These are phyloP conservation scores for Pipistrellus nathusii DNA, from an alignment of 2,797 vertebrate species.

Conservation along the genomic window DNA sequence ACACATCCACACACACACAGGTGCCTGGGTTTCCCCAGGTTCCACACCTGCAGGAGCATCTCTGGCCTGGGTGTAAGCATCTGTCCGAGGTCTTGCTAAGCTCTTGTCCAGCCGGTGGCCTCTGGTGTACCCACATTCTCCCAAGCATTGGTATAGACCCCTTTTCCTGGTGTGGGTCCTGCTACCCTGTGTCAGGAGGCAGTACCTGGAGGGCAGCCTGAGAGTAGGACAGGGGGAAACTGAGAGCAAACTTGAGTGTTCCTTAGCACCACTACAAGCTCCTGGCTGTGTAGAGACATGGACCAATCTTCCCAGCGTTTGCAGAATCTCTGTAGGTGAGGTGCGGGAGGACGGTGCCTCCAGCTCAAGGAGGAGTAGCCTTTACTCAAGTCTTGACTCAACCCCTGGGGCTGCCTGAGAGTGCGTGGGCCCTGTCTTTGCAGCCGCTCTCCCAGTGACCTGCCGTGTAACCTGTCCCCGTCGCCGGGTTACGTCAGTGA, in stretches of 20 bases:
- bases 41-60: neutral
- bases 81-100: neutral
- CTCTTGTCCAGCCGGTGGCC: rapidly evolving
- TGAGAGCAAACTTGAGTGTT: neutral
- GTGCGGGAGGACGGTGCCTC: neutral
- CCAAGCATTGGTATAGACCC: neutral
- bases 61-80: no score
- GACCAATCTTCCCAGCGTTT: neutral
- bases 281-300: neutral
- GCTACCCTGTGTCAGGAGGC: neutral
- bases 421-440: neutral
- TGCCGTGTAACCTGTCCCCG: neutral
- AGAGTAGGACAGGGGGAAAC: neutral
- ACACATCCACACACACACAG: rapidly evolving
- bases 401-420: neutral
- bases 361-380: neutral
- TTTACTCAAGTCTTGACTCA: neutral
- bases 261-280: rapidly evolving
- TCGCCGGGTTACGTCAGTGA: neutral
- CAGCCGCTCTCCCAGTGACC: neutral
- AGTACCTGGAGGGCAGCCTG: neutral
- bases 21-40: neutral
- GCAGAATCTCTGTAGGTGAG: neutral
- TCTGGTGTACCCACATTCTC: rapidly evolving
- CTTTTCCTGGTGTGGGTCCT: neutral